These are phyloP conservation scores for Sarcophaga subvicina DNA, from an alignment of 2,888 invertebrate species.

Conservation along the genomic window DNA sequence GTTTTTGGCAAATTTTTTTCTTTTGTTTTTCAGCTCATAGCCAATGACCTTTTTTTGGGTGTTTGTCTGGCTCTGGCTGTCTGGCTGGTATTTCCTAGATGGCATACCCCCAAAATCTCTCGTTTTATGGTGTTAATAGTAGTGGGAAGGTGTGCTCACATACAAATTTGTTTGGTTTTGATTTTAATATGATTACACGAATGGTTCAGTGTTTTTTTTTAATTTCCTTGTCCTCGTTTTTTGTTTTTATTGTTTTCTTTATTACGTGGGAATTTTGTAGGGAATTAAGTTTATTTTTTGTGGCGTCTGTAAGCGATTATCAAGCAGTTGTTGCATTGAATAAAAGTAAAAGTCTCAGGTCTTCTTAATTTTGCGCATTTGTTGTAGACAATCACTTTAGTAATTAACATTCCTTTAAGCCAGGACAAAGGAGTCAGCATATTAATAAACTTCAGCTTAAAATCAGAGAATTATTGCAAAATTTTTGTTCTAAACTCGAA, in stretches of 20 bases:
- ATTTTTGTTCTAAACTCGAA: too few relatives aligned
- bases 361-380: too few relatives aligned
- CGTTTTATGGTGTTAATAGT: neutral
- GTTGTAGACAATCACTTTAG: too few relatives aligned
- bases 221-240: neutral
- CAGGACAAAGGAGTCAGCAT: too few relatives aligned
- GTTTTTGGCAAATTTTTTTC: neutral
- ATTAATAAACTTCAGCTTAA: too few relatives aligned
- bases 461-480: too few relatives aligned
- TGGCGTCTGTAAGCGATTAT: neutral
- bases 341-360: neutral
- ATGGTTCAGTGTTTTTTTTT: too few relatives aligned
- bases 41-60: conserved; percentile 58
- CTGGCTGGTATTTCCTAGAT: neutral
- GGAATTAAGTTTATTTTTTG: too few relatives aligned
- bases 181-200: too few relatives aligned
- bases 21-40: conserved; percentile 38
- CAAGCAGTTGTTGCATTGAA: neutral
- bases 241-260: neutral
- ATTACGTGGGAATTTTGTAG: neutral
- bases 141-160: neutral
- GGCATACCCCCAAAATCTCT: neutral
- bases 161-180: too few relatives aligned
- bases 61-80: conserved; percentile 11
- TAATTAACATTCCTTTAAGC: too few relatives aligned